Percentiles rank a stretch among this genome's conserved stretches.
Evolutionary conservation across 2,888 invertebrate genomes (phyloP).

Genomic region (Beris morrisii): DNA sequence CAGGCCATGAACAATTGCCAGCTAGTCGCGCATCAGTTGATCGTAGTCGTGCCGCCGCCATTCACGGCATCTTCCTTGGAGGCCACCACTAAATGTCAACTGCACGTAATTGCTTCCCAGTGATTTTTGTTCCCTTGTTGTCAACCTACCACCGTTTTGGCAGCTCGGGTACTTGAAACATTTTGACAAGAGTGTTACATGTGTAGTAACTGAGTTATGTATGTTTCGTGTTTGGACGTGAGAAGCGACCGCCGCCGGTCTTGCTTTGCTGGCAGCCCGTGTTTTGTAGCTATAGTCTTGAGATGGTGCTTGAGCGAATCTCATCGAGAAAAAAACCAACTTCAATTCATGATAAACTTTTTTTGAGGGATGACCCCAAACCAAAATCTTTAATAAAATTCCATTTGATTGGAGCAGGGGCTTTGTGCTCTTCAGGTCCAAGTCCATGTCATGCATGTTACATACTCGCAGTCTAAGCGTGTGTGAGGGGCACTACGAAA

Average conservation of each 20-base stretch:
- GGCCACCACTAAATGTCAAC: slow-evolving; percentile 31
- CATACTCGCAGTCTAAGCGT: slow-evolving; percentile 1
- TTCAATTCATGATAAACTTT: slow-evolving; percentile 32
- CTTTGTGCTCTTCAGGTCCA: background rate
- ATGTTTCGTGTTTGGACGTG: slow-evolving; percentile 7
- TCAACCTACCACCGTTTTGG: slow-evolving; percentile 23
- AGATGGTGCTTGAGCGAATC: slow-evolving; percentile 3
- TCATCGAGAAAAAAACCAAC: slow-evolving; percentile 13
- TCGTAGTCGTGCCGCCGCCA: background rate
- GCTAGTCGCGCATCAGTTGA: background rate
- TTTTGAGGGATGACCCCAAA: slow-evolving; percentile 13
- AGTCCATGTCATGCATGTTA: slow-evolving; percentile 31
- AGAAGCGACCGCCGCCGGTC: slow-evolving; percentile 8
- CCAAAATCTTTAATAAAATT: slow-evolving; percentile 7
- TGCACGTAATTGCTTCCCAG: slow-evolving; percentile 10
- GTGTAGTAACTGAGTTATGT: slow-evolving; percentile 33
- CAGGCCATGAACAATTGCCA: background rate
- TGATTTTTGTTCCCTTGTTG: slow-evolving; percentile 32
- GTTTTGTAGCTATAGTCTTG: background rate
- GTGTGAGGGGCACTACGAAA: slow-evolving; percentile 11
- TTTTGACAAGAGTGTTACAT: slow-evolving; percentile 14
- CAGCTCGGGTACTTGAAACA: slow-evolving; percentile 24
- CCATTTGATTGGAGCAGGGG: background rate
- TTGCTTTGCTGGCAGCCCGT: slow-evolving; percentile 3
- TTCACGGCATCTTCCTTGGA: too few relatives aligned